These are phyloP conservation scores for Pedionomus torquatus DNA, from an alignment of 2,113 vertebrate species.

Conservation along the genomic window DNA sequence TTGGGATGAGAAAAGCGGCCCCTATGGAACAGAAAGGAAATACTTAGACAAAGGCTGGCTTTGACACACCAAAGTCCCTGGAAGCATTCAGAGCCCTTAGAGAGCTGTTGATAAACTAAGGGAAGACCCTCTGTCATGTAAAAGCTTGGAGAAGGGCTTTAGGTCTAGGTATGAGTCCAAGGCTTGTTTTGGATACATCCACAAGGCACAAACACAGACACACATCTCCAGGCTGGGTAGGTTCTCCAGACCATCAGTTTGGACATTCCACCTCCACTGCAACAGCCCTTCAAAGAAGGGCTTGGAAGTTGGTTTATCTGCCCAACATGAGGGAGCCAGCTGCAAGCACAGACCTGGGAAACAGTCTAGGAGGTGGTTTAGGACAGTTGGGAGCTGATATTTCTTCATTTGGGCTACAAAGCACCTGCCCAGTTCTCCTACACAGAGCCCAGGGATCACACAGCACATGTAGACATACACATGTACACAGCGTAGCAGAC, in stretches of 20 bases:
- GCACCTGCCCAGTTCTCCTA: not conserved
- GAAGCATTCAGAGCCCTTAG: not conserved
- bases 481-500: no score
- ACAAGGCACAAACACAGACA: not conserved
- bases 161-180: not conserved
- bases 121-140: accelerated
- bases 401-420: not conserved
- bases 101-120: not conserved
- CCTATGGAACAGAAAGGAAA: not conserved
- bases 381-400: not conserved
- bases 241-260: not conserved
- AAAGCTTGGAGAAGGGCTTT: not conserved
- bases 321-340: not conserved
- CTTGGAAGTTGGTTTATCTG: accelerated
- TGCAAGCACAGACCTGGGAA: not conserved
- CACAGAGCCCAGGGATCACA: accelerated
- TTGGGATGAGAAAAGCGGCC: not conserved
- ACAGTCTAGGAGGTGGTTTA: not conserved
- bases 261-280: not conserved
- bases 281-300: not conserved
- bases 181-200: not conserved
- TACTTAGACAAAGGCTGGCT: not conserved
- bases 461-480: accelerated
- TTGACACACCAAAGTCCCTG: not conserved
- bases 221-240: not conserved